Base-by-base conservation (phyloP, 2,888 invertebrate genomes). In the Andricus quercusramuli region DNA sequence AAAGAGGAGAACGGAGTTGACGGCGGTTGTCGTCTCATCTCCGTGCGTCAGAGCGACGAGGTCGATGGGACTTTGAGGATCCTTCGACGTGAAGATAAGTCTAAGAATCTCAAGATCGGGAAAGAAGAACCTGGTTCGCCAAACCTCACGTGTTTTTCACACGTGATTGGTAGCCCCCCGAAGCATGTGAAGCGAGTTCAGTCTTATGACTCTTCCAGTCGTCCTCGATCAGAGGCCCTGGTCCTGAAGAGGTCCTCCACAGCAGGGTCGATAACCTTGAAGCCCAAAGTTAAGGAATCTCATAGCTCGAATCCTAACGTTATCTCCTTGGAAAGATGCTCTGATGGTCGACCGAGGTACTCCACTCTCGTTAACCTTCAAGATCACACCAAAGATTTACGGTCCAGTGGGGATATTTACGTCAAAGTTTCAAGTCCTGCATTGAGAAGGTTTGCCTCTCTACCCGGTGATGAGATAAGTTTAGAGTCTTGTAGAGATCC, bases 21-120 rank as follows among this genome's bases (percentile, higher is more conserved):
- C 91, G 91, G 89, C 90, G 88, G 89, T 82, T 92, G 92, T 88
- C 92, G 91, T 87, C 89, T 90, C 88, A 89, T 90, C 89, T 90
- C 91, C 84, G 87, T 91, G 79, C 90, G 90, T 83, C 89, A 87
- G 84, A 88, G 87, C 85, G 88, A 89, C 84, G 85, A 83, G 56
- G 87, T 84, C 83, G 82, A 87, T 80, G 79, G 83, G 66, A 56
- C 76, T 32, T 59, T 68, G 78, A 82, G 13, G 79, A 29, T 68
- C 70, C 22, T 5, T 25, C 41, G 78, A 17, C 22, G 22, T 29
- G 44, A 68, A 22, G 15, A 67, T 13, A 41, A 67, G 29, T 37
- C 44, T 22, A 32, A 59, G 56, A 56, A 22, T 37, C 25, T 51
- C 64, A 77, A 25, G 56, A 22, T 15, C 29, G 64, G 37, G 20